Evolutionary conservation across 2,113 vertebrate species (phyloP).

Genomic region (Pardalotus punctatus): DNA sequence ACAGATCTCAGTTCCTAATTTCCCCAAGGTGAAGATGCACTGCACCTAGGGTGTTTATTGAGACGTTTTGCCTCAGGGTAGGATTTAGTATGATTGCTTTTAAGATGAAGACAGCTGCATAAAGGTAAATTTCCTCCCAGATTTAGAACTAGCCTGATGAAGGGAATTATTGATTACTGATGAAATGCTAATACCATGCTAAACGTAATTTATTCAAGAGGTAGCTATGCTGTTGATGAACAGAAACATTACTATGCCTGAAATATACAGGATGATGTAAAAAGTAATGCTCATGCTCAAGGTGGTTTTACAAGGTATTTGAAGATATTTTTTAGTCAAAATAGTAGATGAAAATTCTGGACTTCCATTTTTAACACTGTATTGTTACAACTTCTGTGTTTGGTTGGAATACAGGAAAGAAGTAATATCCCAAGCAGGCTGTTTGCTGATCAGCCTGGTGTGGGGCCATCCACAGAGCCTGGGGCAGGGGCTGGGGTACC

Average conservation of each 20-base stretch:
- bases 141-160: neutral
- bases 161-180: neutral
- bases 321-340: neutral
- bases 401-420: neutral
- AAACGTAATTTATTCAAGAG: neutral
- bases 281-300: neutral
- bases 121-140: neutral
- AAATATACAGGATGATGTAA: neutral
- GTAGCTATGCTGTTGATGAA: neutral
- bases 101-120: neutral
- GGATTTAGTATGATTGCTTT: fast-evolving
- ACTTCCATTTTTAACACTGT: neutral
- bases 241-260: neutral
- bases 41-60: neutral
- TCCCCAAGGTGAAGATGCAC: neutral
- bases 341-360: neutral
- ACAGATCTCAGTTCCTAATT: neutral
- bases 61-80: neutral
- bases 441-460: neutral
- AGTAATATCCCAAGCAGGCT: neutral
- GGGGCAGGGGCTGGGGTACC: neutral
- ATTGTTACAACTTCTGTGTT: neutral
- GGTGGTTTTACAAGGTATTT: neutral
- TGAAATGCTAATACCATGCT: neutral
- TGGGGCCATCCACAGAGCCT: neutral